Conservation (phyloP, 2,113 vertebrate genomes). For the Amphiprion ocellaris region DNA sequence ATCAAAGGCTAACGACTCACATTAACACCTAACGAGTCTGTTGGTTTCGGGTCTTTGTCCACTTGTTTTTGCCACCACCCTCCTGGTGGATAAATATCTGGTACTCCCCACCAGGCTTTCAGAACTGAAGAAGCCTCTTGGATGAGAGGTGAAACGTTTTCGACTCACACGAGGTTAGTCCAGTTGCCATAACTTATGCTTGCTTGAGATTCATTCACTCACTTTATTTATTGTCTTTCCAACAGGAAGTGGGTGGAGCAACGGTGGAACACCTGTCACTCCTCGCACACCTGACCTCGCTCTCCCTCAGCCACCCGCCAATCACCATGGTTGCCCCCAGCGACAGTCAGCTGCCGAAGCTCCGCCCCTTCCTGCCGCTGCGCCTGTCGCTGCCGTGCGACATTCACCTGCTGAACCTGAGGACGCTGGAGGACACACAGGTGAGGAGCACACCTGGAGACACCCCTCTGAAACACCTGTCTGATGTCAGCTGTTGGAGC, state of each 20-base stretch:
- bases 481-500: too few species aligned
- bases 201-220: too few species aligned
- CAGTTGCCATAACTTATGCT: too few species aligned
- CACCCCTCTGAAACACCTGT: neutral
- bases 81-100: too few species aligned
- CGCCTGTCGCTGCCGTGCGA: constrained; percentile 90
- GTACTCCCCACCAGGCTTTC: too few species aligned
- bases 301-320: constrained; percentile 89
- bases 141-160: too few species aligned
- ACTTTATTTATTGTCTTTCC: neutral
- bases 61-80: too few species aligned
- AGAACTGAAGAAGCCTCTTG: too few species aligned
- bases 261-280: constrained; percentile 90
- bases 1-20: too few species aligned
- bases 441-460: constrained; percentile 73
- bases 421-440: constrained; percentile 88
- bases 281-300: constrained; percentile 88
- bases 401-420: constrained; percentile 91
- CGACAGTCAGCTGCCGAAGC: neutral
- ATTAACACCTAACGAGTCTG: too few species aligned
- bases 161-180: too few species aligned
- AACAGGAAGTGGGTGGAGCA: constrained; percentile 79
- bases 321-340: constrained; percentile 83
- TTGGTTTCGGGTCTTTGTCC: too few species aligned
- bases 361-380: constrained; percentile 86